phyloP scores from a whole-genome alignment of 2,888 invertebrate genomes.

The Melanotus villosus region DNA sequence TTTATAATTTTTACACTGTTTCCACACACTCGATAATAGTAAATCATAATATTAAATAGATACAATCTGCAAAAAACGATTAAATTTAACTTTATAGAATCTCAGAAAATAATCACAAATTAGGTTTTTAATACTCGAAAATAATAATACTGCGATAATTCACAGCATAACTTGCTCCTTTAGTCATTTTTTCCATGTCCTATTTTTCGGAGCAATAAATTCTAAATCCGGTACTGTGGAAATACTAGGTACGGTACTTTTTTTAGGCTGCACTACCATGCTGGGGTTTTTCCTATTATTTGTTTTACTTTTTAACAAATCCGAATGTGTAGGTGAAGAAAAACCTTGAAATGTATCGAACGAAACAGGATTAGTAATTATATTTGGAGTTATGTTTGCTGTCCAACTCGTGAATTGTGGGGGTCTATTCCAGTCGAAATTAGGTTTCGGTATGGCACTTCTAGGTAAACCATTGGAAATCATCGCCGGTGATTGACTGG shows the following conservation, averaged over 20 bases:
- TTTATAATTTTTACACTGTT: no score
- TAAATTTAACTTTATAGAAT: no score
- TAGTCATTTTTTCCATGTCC: conserved; percentile 66
- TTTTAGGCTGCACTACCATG: conserved; percentile 50
- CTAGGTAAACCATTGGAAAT: conserved; percentile 31
- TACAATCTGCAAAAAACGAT: no score
- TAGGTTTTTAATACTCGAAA: conserved; percentile 14
- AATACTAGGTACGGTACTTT: conserved; percentile 64
- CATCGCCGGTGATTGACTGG: conserved; percentile 2
- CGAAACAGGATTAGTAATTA: conserved; percentile 64
- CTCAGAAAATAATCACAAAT: conserved; percentile 14
- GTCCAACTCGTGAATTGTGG: conserved; percentile 49
- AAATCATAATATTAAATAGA: no score
- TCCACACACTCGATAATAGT: no score
- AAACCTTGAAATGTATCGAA: conserved; percentile 54
- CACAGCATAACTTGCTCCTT: conserved; percentile 67
- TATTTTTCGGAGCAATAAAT: conserved; percentile 69
- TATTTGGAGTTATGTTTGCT: conserved; percentile 56
- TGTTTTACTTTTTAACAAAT: conserved; percentile 34
- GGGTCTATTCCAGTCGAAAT: conserved; percentile 37
- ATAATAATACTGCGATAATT: conserved; percentile 32
- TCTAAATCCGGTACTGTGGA: conserved; percentile 72
- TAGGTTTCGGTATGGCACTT: conserved; percentile 26
- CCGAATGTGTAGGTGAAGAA: conserved; percentile 25
- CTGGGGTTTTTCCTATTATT: conserved; percentile 42